Evolutionary conservation across 2,888 invertebrate species (phyloP), one percentile per base, ranked within the genome.

Genomic region (Melanotus villosus): DNA sequence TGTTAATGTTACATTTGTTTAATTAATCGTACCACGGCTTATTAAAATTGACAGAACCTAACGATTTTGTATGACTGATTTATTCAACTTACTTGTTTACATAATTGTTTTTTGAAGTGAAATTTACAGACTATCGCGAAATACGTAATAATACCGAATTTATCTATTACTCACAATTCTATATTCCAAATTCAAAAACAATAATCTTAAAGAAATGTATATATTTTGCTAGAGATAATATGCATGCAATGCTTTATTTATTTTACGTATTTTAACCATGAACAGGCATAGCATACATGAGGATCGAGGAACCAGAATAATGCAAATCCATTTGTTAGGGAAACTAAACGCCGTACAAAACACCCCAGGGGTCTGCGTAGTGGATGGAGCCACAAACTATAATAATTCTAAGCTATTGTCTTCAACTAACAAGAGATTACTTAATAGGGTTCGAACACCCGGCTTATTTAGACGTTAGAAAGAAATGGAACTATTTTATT

Each of bases 351-450:
- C 65, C 32, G 54, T 59, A 65, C 56, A 60, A 69, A 65, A 65
- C 50, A 50, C 69, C 65, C 65, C 65, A 65, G 63, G 70, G 66
- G 70, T 47, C 50, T 63, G 21, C 47, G 65, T 60, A 52, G 19
- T 58, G 52, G 36, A 63, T 26, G 54, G 66, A 65, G 66, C 70
- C 70, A 66, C 70, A 70, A 68, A 71, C 71, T 71, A 66, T 32
- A 62, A 66, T 71, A 71, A 71, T 71, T 71, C 62, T 23, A 26
- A 12, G 30, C 59, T 41, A 71, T 71, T 71, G 71, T 71, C 71
- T 71, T 70, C 70, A 38, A 45, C 70, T 70, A 70, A 70, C 70
- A 70, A 66, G 70, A 70, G 70, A 70, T 70, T 70, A 70, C 65
- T 70, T 70, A 70, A 66, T 70, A 59, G 70, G 70, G 70, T 66